phyloP scores from a whole-genome alignment of 2,888 invertebrate genomes.

The Merodon equestris region DNA sequence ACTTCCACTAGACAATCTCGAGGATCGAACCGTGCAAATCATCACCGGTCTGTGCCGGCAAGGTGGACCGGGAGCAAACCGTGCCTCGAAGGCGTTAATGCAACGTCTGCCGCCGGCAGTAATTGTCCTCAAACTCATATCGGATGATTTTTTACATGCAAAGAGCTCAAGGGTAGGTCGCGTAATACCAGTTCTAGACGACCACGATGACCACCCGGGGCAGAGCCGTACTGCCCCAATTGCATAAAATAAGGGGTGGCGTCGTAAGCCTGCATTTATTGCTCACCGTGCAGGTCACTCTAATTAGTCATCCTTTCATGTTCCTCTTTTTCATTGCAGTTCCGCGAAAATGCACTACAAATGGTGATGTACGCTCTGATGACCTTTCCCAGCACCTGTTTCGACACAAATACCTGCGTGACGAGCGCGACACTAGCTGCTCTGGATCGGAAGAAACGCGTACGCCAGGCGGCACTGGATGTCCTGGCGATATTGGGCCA shows the following conservation, averaged over 20 bases:
- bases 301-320: slow-evolving; percentile 48
- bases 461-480: slow-evolving; percentile 88
- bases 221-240: slow-evolving; percentile 59
- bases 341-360: slow-evolving; percentile 87
- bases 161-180: slow-evolving; percentile 78
- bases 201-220: too few relatives aligned
- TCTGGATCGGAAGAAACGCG: slow-evolving; percentile 84
- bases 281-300: slow-evolving; percentile 12
- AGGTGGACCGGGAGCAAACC: slow-evolving; percentile 77
- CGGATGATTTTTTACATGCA: slow-evolving; percentile 78
- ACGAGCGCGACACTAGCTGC: slow-evolving; percentile 77
- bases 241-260: slow-evolving; percentile 54
- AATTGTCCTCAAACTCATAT: slow-evolving; percentile 78
- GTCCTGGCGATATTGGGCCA: slow-evolving; percentile 88
- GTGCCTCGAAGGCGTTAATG: slow-evolving; percentile 79
- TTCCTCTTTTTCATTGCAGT: slow-evolving; percentile 75
- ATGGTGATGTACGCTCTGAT: slow-evolving; percentile 87
- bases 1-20: slow-evolving; percentile 78
- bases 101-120: slow-evolving; percentile 78
- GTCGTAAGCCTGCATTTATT: slow-evolving; percentile 20
- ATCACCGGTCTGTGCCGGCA: slow-evolving; percentile 78
- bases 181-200: slow-evolving; percentile 26
- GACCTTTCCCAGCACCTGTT: slow-evolving; percentile 88
- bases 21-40: slow-evolving; percentile 77
- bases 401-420: slow-evolving; percentile 81